phyloP scores from a whole-genome alignment of 2,113 vertebrate species.

The Sisor rabdophorus region DNA sequence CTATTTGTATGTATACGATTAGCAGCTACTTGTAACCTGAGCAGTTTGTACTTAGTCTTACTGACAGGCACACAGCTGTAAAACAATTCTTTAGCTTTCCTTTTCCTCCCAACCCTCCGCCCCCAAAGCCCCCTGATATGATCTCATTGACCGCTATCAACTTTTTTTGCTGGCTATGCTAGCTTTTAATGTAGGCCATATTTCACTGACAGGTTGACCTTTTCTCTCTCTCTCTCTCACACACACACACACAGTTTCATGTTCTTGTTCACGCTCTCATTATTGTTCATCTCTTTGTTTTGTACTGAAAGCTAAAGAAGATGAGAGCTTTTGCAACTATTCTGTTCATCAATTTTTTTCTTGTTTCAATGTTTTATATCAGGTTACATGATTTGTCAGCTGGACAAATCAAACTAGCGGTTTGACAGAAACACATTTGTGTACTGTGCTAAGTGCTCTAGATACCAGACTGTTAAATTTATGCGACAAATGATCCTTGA shows the following conservation, averaged over 20 bases:
- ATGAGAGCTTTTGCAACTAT: neutral
- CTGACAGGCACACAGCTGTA: neutral
- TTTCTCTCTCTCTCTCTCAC: neutral
- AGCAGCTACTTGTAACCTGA: constrained; percentile 1
- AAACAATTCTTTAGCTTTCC: neutral
- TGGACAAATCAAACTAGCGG: neutral
- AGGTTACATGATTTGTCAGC: neutral
- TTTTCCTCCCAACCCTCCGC: neutral
- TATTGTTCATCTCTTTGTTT: constrained; percentile 2
- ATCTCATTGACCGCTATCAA: constrained; percentile 12
- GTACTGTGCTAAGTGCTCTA: neutral
- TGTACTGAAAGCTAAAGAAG: neutral
- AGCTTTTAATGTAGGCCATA: constrained; percentile 21
- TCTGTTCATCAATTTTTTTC: neutral
- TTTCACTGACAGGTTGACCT: constrained; percentile 26
- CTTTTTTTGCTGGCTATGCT: neutral
- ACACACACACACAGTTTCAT: neutral
- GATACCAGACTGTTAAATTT: neutral
- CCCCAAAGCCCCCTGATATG: neutral
- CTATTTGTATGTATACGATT: neutral
- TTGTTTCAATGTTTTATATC: neutral
- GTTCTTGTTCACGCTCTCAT: neutral
- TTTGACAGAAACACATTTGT: constrained; percentile 3
- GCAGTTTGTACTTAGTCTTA: neutral
- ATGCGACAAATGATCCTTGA: neutral